phyloP scores from a whole-genome alignment of 2,113 vertebrate species.

The Phrynosoma platyrhinos region DNA sequence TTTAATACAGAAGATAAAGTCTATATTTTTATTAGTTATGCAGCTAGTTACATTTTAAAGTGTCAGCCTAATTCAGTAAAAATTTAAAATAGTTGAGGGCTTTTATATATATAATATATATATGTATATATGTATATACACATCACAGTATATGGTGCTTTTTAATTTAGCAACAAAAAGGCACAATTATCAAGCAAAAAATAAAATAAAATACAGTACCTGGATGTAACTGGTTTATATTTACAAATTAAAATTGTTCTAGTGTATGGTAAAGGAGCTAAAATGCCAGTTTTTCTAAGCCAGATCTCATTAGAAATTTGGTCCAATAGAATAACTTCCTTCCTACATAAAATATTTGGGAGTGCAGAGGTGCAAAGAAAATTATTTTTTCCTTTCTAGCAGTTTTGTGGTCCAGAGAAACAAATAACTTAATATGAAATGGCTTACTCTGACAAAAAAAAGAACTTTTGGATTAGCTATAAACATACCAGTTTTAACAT shows the following conservation, averaged over 20 bases:
- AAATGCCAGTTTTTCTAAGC: constrained; percentile 56
- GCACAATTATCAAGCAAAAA: constrained; percentile 81
- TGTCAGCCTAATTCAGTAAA: constrained; percentile 66
- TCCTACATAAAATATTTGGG: constrained; percentile 60
- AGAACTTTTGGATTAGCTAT: constrained; percentile 62
- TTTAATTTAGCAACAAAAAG: constrained; percentile 82
- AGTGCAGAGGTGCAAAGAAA: constrained; percentile 54
- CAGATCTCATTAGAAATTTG: constrained; percentile 69
- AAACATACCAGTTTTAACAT: constrained; percentile 58
- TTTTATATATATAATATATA: constrained; percentile 40
- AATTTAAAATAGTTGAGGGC: constrained; percentile 59
- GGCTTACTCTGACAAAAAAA: constrained; percentile 62
- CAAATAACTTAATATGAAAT: constrained; percentile 61
- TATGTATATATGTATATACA: constrained; percentile 41
- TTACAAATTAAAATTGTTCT: constrained; percentile 65
- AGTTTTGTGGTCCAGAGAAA: constrained; percentile 55
- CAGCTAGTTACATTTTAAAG: constrained; percentile 61
- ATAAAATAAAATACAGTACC: constrained; percentile 74
- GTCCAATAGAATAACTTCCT: constrained; percentile 69
- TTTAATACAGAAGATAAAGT: constrained; percentile 61
- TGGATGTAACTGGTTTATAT: constrained; percentile 63
- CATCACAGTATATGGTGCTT: constrained; percentile 82
- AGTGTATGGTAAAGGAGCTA: constrained; percentile 59
- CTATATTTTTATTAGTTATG: constrained; percentile 49
- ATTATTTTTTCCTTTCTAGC: constrained; percentile 40